Percentiles rank a stretch among this genome's conserved stretches.
Evolutionary conservation across 2,113 vertebrate genomes (phyloP).

Genomic region (Mixornis gularis): DNA sequence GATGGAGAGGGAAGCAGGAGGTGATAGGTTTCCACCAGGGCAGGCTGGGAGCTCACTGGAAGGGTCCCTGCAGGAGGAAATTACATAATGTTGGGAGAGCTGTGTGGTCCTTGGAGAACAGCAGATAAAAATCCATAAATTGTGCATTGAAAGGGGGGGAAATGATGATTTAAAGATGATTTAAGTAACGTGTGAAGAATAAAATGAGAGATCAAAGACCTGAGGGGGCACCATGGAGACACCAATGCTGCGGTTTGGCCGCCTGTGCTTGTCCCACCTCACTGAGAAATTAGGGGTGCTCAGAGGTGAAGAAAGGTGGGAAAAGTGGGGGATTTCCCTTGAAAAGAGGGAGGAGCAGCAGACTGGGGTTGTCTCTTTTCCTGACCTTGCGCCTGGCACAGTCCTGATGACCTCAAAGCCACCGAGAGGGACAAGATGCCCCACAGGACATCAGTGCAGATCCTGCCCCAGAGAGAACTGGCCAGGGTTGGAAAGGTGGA

Average conservation of each 20-base stretch:
- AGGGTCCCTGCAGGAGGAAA: background rate
- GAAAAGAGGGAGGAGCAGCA: background rate
- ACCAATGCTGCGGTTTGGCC: fast-evolving
- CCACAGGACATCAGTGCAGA: background rate
- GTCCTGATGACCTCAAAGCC: background rate
- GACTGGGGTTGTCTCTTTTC: background rate
- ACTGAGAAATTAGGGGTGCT: background rate
- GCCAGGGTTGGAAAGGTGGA: background rate
- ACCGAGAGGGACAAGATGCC: background rate
- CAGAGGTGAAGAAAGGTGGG: background rate
- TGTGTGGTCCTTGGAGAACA: fast-evolving
- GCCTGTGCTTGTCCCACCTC: background rate
- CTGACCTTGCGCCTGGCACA: fast-evolving
- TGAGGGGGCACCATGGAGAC: fast-evolving
- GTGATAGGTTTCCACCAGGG: background rate
- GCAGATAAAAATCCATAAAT: background rate
- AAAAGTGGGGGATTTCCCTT: background rate
- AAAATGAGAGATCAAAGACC: background rate
- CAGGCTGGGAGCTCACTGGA: background rate
- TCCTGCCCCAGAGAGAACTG: background rate
- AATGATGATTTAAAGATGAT: background rate
- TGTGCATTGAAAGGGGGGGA: fast-evolving
- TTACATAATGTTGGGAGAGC: fast-evolving
- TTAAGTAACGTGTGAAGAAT: background rate
- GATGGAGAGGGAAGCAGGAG: background rate